phyloP scores from a whole-genome alignment of 1,140 invertebrate genomes.

The Dufourea novaeangliae region DNA sequence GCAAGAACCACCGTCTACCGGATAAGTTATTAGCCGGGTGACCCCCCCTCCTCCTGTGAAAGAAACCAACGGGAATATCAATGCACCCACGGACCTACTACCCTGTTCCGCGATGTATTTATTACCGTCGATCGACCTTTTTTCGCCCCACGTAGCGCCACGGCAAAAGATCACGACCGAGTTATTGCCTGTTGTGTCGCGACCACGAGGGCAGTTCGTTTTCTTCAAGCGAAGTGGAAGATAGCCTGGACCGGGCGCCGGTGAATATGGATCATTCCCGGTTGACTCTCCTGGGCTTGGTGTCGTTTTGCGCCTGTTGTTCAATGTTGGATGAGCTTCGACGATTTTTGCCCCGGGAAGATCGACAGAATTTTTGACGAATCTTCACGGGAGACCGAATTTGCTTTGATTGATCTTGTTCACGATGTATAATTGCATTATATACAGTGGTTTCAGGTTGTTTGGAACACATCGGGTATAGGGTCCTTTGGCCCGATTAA shows the following conservation, averaged over 20 bases:
- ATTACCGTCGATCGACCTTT: conserved; percentile 67
- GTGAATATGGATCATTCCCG: conserved; percentile 41
- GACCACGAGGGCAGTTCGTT: neutral
- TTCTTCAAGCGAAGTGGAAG: conserved; percentile 3
- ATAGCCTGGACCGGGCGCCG: neutral
- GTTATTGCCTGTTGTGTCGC: conserved; percentile 35
- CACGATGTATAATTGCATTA: too few relatives aligned
- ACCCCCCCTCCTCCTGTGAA: too few relatives aligned
- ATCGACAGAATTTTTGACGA: conserved; percentile 16
- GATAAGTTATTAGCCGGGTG: conserved; percentile 75
- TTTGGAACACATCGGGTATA: too few relatives aligned
- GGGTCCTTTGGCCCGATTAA: too few relatives aligned
- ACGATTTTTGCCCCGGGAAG: conserved; percentile 12
- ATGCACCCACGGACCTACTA: conserved; percentile 46
- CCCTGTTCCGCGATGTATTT: conserved; percentile 71
- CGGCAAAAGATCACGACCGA: conserved; percentile 41
- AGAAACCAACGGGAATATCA: conserved; percentile 67
- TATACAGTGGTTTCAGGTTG: too few relatives aligned
- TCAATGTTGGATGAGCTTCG: conserved; percentile 42
- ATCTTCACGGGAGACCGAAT: conserved; percentile 20
- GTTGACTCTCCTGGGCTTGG: conserved; percentile 8
- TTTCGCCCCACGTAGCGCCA: neutral
- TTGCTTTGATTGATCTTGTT: too few relatives aligned
- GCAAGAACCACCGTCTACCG: conserved; percentile 68
- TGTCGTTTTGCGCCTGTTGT: conserved; percentile 35